Base-by-base conservation (phyloP, 2,797 vertebrate genomes). In the Gastrophryne carolinensis region DNA sequence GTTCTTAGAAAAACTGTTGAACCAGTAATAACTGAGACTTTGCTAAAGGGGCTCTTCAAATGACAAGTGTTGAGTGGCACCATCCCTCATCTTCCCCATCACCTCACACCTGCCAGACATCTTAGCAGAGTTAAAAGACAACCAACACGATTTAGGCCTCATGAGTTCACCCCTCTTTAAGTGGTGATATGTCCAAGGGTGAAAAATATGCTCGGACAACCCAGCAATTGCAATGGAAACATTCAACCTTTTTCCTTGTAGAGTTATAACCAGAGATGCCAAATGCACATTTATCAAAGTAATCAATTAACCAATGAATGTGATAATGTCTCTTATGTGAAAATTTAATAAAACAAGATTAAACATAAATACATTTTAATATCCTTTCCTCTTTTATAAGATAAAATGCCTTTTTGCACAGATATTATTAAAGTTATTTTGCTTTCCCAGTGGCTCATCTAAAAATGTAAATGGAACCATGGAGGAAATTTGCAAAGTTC, bases 161-260 rank as follows among this genome's bases (percentile, higher is more conserved):
- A 49, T 32, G 30, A 54, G 32, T 15, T 66, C 63, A 65, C 26
- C 26, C 57, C 62, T 65, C 49, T 27, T 58, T 47, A 73, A 74
- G 63, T 60, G 37, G 19, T 7, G 35, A 9, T 34, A 19, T 60
- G 54, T 63, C 63, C 53, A 29, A 75, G 63, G 72, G 53, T 58
- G 41, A 39, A 50, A 57, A 21, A 23, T 52, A 74, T 57, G 37
- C 39, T 50, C 5, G 23, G 32, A 65, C 26, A 29, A 56, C 19
- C 47, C 21, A 66, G 7, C 47, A 66, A 53, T 56, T 65, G 39
- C 6, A 32, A 3, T 26, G 21, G 17, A 72, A 61, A 72, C 19
- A 35, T 17, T 41, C 5, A 30, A 39, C 53, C 32, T 73, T 29
- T 63, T 37, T 63, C 58, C 23, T 35, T 12, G 17, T 29, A 35